Conservation (phyloP, 2,113 vertebrate species). For the Rutilus rutilus region DNA sequence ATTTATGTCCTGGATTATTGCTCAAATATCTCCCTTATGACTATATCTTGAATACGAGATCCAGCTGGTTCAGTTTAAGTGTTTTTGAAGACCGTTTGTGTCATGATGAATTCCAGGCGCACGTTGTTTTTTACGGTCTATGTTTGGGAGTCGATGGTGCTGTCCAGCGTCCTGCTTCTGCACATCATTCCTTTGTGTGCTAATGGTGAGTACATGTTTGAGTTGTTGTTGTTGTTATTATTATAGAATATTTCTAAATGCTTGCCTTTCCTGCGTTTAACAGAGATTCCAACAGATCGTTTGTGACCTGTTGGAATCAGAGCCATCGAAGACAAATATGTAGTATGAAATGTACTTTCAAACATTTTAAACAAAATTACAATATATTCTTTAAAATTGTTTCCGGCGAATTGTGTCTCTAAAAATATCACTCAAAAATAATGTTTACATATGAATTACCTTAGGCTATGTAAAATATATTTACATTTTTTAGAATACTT, state of each 20-base stretch:
- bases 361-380: background rate
- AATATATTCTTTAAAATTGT: too few species aligned
- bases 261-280: background rate
- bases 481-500: background rate
- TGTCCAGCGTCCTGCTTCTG: conserved; percentile 49
- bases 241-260: background rate
- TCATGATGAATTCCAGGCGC: conserved; percentile 31
- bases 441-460: background rate
- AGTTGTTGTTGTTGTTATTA: background rate
- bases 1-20: background rate
- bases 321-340: background rate
- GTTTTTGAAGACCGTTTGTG: background rate
- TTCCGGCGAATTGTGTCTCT: background rate
- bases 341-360: background rate
- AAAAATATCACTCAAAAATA: background rate
- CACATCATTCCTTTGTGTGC: background rate
- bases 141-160: conserved; percentile 40
- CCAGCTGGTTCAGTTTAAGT: background rate
- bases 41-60: background rate
- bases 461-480: background rate
- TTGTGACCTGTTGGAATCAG: background rate
- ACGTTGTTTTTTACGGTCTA: background rate
- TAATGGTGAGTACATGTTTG: conserved; percentile 37
- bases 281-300: background rate
- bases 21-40: background rate